These are phyloP conservation scores for Malthinus flaveolus DNA, from an alignment of 2,888 invertebrate species.

Conservation along the genomic window DNA sequence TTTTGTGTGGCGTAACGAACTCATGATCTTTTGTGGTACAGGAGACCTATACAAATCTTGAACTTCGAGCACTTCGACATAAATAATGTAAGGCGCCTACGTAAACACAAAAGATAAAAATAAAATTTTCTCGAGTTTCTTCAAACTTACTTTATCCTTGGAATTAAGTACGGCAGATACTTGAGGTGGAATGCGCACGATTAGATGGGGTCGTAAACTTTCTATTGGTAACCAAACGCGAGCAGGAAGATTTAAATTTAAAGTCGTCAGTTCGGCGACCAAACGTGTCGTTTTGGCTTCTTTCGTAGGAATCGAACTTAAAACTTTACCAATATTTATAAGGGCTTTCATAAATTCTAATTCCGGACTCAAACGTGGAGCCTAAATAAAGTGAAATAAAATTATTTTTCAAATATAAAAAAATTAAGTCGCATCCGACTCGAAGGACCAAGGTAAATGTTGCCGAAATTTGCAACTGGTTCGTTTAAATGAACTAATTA, in stretches of 20 bases:
- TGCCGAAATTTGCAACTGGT: no score
- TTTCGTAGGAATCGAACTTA: conserved; percentile 81
- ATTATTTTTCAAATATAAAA: background rate
- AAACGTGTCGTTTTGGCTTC: conserved; percentile 91
- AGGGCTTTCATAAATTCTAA: conserved; percentile 86
- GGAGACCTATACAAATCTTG: conserved; percentile 81
- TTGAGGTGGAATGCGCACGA: conserved; percentile 95
- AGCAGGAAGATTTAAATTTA: conserved; percentile 97
- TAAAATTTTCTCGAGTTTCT: background rate
- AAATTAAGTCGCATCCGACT: background rate
- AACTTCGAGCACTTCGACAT: conserved; percentile 94
- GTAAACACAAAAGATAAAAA: conserved; percentile 25
- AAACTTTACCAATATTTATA: conserved; percentile 81
- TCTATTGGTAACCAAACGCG: conserved; percentile 97
- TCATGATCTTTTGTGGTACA: conserved; percentile 87
- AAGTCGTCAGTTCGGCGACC: conserved; percentile 87
- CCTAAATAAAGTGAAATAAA: conserved; percentile 55
- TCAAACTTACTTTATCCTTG: conserved; percentile 80
- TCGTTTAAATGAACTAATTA: no score
- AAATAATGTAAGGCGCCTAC: conserved; percentile 95
- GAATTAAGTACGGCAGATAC: conserved; percentile 98
- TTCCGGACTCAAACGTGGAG: conserved; percentile 81
- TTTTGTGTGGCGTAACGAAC: conserved; percentile 85
- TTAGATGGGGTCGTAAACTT: conserved; percentile 82
- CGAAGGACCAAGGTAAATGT: no score